A percentile compares a stretch with the other conserved stretches of the same genome.
These are phyloP conservation scores for Columba guinea DNA, from an alignment of 2,797 vertebrate genomes.

Conservation along the genomic window DNA sequence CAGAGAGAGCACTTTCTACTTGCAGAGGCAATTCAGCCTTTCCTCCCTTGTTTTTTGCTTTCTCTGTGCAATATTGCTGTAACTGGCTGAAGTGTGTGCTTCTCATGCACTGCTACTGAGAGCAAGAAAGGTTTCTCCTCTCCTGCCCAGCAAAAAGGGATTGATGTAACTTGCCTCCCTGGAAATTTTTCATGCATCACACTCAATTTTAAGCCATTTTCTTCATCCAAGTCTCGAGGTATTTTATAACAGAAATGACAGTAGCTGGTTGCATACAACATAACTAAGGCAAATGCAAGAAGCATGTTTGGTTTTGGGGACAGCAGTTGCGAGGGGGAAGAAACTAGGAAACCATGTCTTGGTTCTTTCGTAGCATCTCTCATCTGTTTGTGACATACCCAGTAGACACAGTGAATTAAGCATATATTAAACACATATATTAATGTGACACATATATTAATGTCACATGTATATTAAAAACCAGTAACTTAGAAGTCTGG, in stretches of 20 bases:
- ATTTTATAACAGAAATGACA: not conserved
- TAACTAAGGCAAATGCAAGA: not conserved
- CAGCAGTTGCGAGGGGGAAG: not conserved
- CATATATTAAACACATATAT: not conserved
- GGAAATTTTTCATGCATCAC: not conserved
- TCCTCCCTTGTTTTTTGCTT: not conserved
- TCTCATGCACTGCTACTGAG: not conserved
- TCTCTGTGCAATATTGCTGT: not conserved
- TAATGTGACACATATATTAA: not conserved
- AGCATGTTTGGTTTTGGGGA: not conserved
- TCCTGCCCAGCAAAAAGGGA: not conserved
- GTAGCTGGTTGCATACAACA: not conserved
- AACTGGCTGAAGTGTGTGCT: not conserved
- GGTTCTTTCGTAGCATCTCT: not conserved
- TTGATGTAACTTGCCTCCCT: not conserved
- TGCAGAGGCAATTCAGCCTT: rapidly evolving
- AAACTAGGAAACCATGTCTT: not conserved
- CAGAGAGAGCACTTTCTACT: not conserved
- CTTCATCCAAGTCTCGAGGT: not conserved
- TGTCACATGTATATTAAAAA: not conserved
- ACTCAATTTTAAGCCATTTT: not conserved
- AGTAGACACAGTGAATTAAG: not conserved
- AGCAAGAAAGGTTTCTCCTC: not conserved
- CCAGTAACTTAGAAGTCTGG: not conserved
- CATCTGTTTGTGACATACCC: not conserved